Conservation (phyloP, 2,113 vertebrate genomes). For the Ammodytes marinus region DNA sequence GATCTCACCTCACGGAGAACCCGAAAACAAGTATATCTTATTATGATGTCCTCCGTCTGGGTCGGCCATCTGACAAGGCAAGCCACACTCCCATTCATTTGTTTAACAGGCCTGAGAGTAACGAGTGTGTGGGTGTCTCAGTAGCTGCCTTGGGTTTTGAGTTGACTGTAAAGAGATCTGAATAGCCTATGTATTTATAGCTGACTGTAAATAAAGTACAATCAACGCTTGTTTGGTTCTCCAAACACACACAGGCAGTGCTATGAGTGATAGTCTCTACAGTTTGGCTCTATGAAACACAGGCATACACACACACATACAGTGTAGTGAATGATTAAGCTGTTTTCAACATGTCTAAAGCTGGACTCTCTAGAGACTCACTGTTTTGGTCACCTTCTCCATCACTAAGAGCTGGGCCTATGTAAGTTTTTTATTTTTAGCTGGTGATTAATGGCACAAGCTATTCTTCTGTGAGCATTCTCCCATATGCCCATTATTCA, state of each 20-base stretch:
- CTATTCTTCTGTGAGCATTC: slow-evolving; percentile 23
- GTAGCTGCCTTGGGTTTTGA: not conserved
- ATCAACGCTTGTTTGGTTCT: slow-evolving; percentile 42
- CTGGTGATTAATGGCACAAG: slow-evolving; percentile 54
- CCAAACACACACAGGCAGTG: slow-evolving; percentile 33
- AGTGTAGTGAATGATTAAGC: slow-evolving; percentile 41
- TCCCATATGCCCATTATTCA: slow-evolving; percentile 25
- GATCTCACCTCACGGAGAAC: not conserved
- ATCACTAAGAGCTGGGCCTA: slow-evolving; percentile 41
- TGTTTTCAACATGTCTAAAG: slow-evolving; percentile 47
- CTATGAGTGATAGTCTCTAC: slow-evolving; percentile 36
- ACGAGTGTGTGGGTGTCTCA: not conserved
- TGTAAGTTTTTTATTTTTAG: slow-evolving; percentile 70
- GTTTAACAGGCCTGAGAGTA: slow-evolving; percentile 1
- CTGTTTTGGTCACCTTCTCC: slow-evolving; percentile 65
- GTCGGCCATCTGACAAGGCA: slow-evolving; percentile 1
- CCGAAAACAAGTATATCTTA: not conserved
- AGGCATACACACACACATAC: slow-evolving; percentile 4
- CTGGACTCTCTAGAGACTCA: slow-evolving; percentile 45
- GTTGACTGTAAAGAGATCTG: slow-evolving; percentile 17
- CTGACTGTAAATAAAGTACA: slow-evolving; percentile 60
- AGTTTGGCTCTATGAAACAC: slow-evolving; percentile 32
- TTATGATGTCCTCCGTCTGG: slow-evolving; percentile 13
- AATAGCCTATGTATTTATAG: slow-evolving; percentile 39
- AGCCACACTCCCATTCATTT: slow-evolving; percentile 2